A percentile compares a stretch with the other conserved stretches of the same genome.
Conservation (phyloP, 2,888 invertebrate species). For the Nemotelus nigrinus region DNA sequence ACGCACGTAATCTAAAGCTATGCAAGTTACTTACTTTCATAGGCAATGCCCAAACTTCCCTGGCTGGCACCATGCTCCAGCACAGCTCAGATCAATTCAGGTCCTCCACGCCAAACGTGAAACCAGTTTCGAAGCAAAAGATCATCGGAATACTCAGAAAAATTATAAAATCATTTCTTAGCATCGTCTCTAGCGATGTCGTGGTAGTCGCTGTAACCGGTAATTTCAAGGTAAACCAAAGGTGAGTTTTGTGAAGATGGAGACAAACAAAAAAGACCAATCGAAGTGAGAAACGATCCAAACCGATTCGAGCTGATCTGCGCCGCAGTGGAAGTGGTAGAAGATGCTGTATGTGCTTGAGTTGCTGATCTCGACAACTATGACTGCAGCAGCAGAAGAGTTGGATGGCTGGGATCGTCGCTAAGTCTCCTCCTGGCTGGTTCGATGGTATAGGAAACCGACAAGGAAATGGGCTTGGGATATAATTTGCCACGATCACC, state of each 20-base stretch:
- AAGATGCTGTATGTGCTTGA: slow-evolving; percentile 8
- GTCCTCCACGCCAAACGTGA: not conserved
- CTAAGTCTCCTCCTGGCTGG: not conserved
- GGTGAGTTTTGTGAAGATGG: slow-evolving; percentile 40
- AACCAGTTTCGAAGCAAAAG: slow-evolving; percentile 39
- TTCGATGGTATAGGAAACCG: not conserved
- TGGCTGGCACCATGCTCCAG: no score
- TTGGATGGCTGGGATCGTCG: not conserved
- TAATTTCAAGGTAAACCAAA: slow-evolving; percentile 50
- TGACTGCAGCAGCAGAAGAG: not conserved
- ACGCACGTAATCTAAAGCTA: not conserved
- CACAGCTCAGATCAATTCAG: not conserved
- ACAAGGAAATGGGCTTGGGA: slow-evolving; percentile 26
- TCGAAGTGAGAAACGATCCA: slow-evolving; percentile 23
- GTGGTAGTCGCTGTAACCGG: slow-evolving; percentile 38
- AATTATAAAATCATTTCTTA: slow-evolving; percentile 48
- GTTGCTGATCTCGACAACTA: not conserved
- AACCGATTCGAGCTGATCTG: not conserved
- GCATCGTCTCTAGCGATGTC: slow-evolving; percentile 30
- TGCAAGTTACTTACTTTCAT: no score
- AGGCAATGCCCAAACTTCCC: no score
- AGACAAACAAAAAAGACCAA: slow-evolving; percentile 37
- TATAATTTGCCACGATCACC: slow-evolving; percentile 35
- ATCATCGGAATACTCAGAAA: slow-evolving; percentile 46
- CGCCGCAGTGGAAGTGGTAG: not conserved